Evolutionary conservation across 2,797 vertebrate genomes (phyloP), one percentile per base, ranked within the genome.

Genomic region (Rhincodon typus): DNA sequence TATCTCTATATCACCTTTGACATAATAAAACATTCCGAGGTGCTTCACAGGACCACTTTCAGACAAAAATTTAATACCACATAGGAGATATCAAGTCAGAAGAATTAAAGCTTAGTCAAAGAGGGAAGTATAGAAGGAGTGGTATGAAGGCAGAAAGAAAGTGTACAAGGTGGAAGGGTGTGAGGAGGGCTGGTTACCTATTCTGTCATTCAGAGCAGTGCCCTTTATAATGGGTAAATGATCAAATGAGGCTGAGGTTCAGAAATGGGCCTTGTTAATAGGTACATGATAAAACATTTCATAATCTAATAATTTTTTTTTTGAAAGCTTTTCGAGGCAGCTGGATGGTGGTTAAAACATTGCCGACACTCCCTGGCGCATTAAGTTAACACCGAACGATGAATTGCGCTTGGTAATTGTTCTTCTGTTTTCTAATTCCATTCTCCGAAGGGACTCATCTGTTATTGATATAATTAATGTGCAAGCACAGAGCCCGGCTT

Each of bases 241-340:
- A 93, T 93, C 62, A 93, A 42, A 84, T 84, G 82, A 84, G 21
- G 82, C 42, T 23, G n/a, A 69, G 10, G 17, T 93, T 57, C 6
- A 66, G 30, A 91, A 93, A 93, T 66, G 17, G 66, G 62, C n/a
- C n/a, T 8, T 17, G 3, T 69, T 69, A 93, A 69, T 69, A 7
- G 10, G 38, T 69, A 42, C 7, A 93, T 93, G n/a, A 69, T 93
- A 74, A 77, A 77, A 95, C 72, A 95, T 77, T 74, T 77, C 8
- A n/a, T 95, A 70, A 74, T 77, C 50, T 53, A 34, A 57, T 50
- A 53, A 95, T 57, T 94, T 95, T 95, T 95, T 77, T 74, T 46
- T 94, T 72, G 46, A 77, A 95, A 95, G 46, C 69, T 53, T 95
- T 53, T 53, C 42, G n/a, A 50, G 34, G 25, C 94, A 94, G 94